These are phyloP conservation scores for Opisthograptis luteolata DNA, from an alignment of 2,888 invertebrate species.

Conservation along the genomic window DNA sequence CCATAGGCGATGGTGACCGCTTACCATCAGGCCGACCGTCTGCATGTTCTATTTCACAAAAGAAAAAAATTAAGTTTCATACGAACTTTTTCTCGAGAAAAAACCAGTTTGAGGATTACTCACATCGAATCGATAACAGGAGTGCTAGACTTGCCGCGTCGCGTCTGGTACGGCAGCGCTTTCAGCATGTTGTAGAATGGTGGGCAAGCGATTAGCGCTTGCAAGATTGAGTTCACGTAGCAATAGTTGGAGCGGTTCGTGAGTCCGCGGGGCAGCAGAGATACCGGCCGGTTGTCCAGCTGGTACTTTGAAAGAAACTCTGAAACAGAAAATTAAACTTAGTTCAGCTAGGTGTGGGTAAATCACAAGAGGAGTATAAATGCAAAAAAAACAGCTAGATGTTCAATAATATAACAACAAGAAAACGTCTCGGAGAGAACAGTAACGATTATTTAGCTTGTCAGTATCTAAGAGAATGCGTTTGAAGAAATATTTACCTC, in stretches of 20 bases:
- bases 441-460: too few species aligned
- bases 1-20: too few species aligned
- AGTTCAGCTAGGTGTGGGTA: too few species aligned
- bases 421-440: too few species aligned
- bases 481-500: conserved; percentile 85
- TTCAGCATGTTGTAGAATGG: conserved; percentile 96
- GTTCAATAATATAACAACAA: background rate
- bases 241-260: conserved; percentile 98
- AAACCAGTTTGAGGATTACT: conserved; percentile 65
- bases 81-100: too few species aligned
- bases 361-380: too few species aligned
- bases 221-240: conserved; percentile 97
- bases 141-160: conserved; percentile 86
- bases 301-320: conserved; percentile 90
- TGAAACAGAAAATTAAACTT: conserved; percentile 65
- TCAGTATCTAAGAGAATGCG: too few species aligned
- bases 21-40: too few species aligned
- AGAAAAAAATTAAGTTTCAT: too few species aligned
- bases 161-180: conserved; percentile 88
- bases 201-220: conserved; percentile 96
- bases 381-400: background rate
- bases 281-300: conserved; percentile 91
- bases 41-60: too few species aligned
- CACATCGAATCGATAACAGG: conserved; percentile 97
- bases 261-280: conserved; percentile 94